These are phyloP conservation scores for Lampris incognitus DNA, from an alignment of 2,113 vertebrate genomes.

Conservation along the genomic window DNA sequence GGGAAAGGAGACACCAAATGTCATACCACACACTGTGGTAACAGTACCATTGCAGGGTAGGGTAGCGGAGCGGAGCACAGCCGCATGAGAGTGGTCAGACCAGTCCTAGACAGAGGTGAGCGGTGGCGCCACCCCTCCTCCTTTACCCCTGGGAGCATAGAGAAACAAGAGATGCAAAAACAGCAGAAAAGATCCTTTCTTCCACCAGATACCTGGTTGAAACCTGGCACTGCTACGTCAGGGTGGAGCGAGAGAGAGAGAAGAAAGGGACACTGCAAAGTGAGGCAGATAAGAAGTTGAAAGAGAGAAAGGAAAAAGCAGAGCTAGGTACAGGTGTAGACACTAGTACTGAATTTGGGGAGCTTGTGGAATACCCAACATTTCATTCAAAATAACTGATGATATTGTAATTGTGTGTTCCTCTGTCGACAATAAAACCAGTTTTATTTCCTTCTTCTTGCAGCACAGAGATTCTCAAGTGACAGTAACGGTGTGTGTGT, in stretches of 20 bases:
- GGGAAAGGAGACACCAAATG: conserved; percentile 63
- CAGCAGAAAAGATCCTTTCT: conserved; percentile 84
- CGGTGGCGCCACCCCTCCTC: conserved; percentile 65
- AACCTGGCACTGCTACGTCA: conserved; percentile 75
- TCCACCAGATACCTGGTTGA: conserved; percentile 82
- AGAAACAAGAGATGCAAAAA: conserved; percentile 79
- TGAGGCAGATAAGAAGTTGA: conserved; percentile 42
- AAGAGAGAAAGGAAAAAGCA: conserved; percentile 41
- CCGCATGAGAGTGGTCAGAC: conserved; percentile 74
- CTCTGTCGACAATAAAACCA: conserved; percentile 5
- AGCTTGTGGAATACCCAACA: conserved; percentile 11
- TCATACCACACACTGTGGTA: conserved; percentile 59
- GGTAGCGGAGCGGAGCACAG: conserved; percentile 54
- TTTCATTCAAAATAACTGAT: conserved; percentile 13
- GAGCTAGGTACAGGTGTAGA: conserved; percentile 45
- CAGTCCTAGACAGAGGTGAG: conserved; percentile 71
- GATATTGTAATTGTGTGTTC: conserved; percentile 17
- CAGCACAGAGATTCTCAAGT: conserved; percentile 43
- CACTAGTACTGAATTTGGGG: conserved; percentile 56
- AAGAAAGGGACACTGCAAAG: conserved; percentile 72
- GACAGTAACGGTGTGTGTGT: conserved; percentile 38
- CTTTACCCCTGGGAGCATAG: conserved; percentile 68
- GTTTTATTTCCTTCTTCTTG: conserved; percentile 32
- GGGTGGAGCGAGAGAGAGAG: conserved; percentile 43
- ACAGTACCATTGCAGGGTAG: conserved; percentile 45